A percentile compares a stretch with the other conserved stretches of the same genome.
Conservation (phyloP, 2,888 invertebrate genomes). For the Hypena proboscidalis region DNA sequence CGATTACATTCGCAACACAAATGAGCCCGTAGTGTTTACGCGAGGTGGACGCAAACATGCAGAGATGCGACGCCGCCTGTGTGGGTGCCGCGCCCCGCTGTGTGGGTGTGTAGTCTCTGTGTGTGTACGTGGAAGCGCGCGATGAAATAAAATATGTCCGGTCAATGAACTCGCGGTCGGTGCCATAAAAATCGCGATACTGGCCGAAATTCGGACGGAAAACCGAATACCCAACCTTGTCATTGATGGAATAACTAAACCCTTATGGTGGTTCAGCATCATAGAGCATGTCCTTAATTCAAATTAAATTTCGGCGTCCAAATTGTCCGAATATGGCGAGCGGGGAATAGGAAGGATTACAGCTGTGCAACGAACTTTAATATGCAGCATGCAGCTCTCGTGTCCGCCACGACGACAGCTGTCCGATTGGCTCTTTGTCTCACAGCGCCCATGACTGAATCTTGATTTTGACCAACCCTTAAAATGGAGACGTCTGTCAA, state of each 20-base stretch:
- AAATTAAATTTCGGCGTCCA: slow-evolving; percentile 39
- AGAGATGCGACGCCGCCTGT: slow-evolving; percentile 63
- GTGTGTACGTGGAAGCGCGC: slow-evolving; percentile 84
- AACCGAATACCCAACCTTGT: slow-evolving; percentile 56
- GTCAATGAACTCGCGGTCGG: slow-evolving; percentile 82
- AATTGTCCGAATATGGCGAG: slow-evolving; percentile 47
- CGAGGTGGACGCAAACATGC: slow-evolving; percentile 76
- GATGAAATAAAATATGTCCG: slow-evolving; percentile 86
- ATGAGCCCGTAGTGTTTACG: slow-evolving; percentile 73
- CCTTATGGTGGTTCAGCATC: slow-evolving; percentile 13
- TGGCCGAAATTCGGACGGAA: slow-evolving; percentile 79
- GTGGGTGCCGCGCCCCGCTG: slow-evolving; percentile 64
- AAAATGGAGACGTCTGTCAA: slow-evolving; percentile 30
- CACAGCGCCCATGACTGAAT: slow-evolving; percentile 39
- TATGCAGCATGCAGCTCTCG: slow-evolving; percentile 62
- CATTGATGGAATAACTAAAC: slow-evolving; percentile 29
- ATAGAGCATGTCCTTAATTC: slow-evolving; percentile 30
- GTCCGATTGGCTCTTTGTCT: slow-evolving; percentile 53
- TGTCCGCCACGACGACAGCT: slow-evolving; percentile 61
- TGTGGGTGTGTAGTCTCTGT: slow-evolving; percentile 71
- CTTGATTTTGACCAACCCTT: slow-evolving; percentile 38
- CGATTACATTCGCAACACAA: slow-evolving; percentile 71
- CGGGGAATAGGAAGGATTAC: slow-evolving; percentile 60
- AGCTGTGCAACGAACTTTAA: slow-evolving; percentile 66
- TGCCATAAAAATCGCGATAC: slow-evolving; percentile 85